These are phyloP conservation scores for Unio pictorum DNA, from an alignment of 2,888 invertebrate genomes.

Conservation along the genomic window DNA sequence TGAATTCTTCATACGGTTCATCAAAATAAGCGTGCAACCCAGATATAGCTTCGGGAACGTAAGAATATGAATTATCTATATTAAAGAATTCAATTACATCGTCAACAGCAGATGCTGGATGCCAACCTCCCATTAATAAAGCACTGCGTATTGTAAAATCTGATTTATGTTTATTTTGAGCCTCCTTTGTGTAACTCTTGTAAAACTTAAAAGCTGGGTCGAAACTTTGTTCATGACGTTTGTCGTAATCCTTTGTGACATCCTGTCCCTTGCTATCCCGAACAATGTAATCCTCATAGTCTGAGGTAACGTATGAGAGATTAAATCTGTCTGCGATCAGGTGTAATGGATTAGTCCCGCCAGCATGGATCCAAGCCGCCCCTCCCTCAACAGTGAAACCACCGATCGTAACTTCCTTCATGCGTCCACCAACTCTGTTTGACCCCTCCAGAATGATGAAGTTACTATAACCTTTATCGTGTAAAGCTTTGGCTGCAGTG, in stretches of 20 bases:
- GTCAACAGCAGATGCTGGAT: not conserved
- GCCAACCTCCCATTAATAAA: slow-evolving; percentile 1
- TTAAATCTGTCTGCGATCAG: not conserved
- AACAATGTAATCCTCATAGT: slow-evolving; percentile 4
- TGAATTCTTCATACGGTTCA: not conserved
- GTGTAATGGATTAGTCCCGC: not conserved
- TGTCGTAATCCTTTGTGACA: not conserved
- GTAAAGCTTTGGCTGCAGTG: slow-evolving; percentile 9
- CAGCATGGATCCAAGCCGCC: not conserved
- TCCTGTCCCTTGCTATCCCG: not conserved
- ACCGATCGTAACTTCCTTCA: slow-evolving; percentile 2
- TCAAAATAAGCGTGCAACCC: not conserved
- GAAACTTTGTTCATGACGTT: not conserved
- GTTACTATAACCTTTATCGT: slow-evolving; percentile 5
- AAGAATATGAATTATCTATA: not conserved
- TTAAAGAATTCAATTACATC: slow-evolving; percentile 6
- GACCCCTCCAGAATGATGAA: slow-evolving; percentile 13
- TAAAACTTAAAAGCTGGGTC: not conserved
- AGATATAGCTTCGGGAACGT: not conserved
- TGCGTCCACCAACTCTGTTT: slow-evolving; percentile 9
- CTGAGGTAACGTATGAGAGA: not conserved
- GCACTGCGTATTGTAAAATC: not conserved
- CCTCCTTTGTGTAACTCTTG: too few species aligned
- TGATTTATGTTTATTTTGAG: not conserved
- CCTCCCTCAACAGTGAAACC: slow-evolving; percentile 10